These are phyloP conservation scores for Burhinus bistriatus DNA, from an alignment of 2,113 vertebrate genomes.

Conservation along the genomic window DNA sequence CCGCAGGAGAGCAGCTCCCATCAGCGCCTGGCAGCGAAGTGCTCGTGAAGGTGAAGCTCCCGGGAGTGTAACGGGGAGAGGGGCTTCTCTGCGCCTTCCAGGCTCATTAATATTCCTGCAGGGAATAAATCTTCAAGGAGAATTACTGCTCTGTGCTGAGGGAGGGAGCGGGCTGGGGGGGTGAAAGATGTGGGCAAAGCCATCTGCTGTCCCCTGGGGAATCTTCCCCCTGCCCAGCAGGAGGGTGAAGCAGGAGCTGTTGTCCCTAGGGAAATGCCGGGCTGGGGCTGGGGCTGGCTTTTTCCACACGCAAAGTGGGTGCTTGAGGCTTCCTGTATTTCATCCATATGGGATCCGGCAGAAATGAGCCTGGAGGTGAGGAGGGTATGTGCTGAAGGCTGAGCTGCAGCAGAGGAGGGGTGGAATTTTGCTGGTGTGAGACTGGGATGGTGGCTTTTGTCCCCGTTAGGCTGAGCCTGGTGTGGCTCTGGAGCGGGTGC, in stretches of 20 bases:
- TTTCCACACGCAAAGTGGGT: rapidly evolving
- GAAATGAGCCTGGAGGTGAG: not conserved
- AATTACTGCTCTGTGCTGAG: not conserved
- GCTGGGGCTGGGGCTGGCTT: too few species aligned
- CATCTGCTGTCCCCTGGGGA: not conserved
- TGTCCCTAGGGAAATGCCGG: rapidly evolving
- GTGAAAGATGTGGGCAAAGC: not conserved
- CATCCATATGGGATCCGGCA: rapidly evolving
- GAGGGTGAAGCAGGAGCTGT: not conserved
- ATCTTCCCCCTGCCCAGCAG: not conserved
- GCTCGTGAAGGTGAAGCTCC: not conserved
- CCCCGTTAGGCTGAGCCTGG: not conserved
- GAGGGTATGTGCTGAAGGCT: not conserved
- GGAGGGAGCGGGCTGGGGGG: not conserved
- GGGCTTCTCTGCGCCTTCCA: not conserved
- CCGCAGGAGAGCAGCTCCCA: not conserved
- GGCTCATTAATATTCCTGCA: not conserved
- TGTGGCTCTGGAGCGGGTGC: not conserved
- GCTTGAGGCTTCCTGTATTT: not conserved
- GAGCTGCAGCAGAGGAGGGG: not conserved
- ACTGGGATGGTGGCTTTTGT: rapidly evolving
- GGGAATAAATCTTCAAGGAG: not conserved
- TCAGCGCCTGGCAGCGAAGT: not conserved
- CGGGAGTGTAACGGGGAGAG: not conserved
- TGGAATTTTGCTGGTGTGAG: not conserved